phyloP scores from a whole-genome alignment of 2,113 vertebrate species.

The Centropus unirufus region DNA sequence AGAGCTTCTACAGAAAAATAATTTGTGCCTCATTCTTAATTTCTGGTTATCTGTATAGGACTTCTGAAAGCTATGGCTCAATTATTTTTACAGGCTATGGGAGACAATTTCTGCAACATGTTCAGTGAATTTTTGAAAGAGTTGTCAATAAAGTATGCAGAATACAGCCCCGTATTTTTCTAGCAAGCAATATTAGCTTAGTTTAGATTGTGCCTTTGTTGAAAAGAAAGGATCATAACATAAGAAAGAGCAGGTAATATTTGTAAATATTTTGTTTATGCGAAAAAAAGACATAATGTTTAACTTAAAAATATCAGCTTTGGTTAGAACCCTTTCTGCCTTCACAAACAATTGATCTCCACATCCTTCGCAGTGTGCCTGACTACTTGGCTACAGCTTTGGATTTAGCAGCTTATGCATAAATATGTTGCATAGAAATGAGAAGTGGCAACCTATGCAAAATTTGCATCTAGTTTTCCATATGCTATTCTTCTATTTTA shows the following conservation, averaged over 20 bases:
- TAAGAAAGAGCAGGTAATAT: not conserved
- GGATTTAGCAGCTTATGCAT: not conserved
- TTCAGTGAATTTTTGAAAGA: not conserved
- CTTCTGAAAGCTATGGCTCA: not conserved
- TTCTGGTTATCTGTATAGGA: not conserved
- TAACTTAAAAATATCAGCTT: constrained; percentile 14
- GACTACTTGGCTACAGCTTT: constrained; percentile 4
- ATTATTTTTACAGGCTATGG: not conserved
- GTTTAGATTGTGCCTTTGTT: not conserved
- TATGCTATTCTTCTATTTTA: constrained; percentile 24
- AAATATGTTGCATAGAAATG: constrained; percentile 5
- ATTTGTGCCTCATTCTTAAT: not conserved
- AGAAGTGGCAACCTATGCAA: constrained; percentile 25
- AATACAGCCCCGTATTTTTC: not conserved
- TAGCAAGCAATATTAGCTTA: not conserved
- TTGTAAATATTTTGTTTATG: not conserved
- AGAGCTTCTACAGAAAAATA: not conserved
- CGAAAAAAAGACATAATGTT: constrained; percentile 2
- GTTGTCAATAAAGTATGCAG: not conserved
- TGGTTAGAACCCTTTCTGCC: constrained; percentile 19
- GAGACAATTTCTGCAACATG: not conserved
- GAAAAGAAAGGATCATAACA: not conserved
- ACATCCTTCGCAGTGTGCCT: not conserved
- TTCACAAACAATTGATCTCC: constrained; percentile 17
- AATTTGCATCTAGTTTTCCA: constrained; percentile 19